Evolutionary conservation across 2,113 vertebrate species (phyloP).

Genomic region (Cygnus buccinator): DNA sequence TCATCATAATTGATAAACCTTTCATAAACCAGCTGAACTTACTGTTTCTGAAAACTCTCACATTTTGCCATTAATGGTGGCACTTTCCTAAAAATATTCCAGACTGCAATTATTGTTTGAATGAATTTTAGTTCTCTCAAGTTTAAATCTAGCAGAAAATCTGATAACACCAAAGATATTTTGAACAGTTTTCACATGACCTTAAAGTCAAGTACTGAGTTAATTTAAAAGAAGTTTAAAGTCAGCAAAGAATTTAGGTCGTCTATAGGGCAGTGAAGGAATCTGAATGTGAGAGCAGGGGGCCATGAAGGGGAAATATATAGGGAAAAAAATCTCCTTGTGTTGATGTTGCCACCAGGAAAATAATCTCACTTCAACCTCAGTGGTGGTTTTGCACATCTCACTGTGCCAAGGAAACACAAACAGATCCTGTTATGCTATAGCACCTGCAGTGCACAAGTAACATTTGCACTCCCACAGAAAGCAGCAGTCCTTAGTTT

Average conservation of each 20-base stretch:
- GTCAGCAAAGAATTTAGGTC: background rate
- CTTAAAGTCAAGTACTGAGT: background rate
- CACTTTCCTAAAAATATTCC: background rate
- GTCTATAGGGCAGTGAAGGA: background rate
- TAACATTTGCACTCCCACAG: background rate
- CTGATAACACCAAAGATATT: background rate
- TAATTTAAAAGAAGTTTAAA: conserved; percentile 15
- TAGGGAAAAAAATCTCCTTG: background rate
- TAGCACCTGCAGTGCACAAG: background rate
- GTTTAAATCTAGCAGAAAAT: background rate
- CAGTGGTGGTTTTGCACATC: background rate
- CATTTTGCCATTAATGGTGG: background rate
- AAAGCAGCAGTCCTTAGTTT: background rate
- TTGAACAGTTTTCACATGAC: background rate
- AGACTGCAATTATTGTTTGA: background rate
- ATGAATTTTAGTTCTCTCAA: background rate
- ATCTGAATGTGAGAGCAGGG: background rate
- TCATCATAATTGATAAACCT: background rate
- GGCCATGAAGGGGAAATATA: background rate
- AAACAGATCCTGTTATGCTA: background rate
- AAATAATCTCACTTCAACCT: background rate
- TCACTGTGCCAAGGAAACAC: background rate
- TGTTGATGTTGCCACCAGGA: background rate
- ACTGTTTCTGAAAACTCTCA: background rate
- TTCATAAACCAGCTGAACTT: background rate